These are phyloP conservation scores for Butorides virescens DNA, from an alignment of 2,113 vertebrate genomes.

Conservation along the genomic window DNA sequence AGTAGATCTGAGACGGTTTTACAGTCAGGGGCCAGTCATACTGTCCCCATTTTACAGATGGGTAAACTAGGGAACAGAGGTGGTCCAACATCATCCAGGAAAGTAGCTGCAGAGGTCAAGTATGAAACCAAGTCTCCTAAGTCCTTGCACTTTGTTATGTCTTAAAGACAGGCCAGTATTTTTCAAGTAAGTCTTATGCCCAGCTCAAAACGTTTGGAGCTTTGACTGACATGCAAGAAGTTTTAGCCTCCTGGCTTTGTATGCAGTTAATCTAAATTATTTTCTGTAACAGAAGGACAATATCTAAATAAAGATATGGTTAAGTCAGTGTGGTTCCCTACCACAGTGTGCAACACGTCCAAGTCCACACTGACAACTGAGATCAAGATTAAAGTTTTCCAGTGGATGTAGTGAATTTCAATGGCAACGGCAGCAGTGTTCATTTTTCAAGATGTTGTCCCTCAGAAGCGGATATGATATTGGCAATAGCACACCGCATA, in stretches of 20 bases:
- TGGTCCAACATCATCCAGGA: neutral
- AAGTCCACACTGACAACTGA: neutral
- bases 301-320: conserved; percentile 18
- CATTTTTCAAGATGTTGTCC: neutral
- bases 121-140: neutral
- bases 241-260: neutral
- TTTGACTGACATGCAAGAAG: neutral
- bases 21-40: neutral
- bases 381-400: neutral
- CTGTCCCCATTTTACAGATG: neutral
- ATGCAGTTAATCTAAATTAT: neutral
- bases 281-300: neutral
- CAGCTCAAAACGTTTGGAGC: neutral
- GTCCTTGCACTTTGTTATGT: neutral
- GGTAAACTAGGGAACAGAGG: neutral
- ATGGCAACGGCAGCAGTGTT: neutral
- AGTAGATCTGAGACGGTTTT: neutral
- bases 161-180: neutral
- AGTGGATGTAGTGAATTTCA: neutral
- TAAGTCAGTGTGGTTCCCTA: neutral
- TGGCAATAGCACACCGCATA: neutral
- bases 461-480: neutral
- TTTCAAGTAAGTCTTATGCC: neutral
- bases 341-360: neutral
- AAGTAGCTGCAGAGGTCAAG: neutral